phyloP scores from a whole-genome alignment of 2,888 invertebrate genomes.

The Megalurothrips usitatus region DNA sequence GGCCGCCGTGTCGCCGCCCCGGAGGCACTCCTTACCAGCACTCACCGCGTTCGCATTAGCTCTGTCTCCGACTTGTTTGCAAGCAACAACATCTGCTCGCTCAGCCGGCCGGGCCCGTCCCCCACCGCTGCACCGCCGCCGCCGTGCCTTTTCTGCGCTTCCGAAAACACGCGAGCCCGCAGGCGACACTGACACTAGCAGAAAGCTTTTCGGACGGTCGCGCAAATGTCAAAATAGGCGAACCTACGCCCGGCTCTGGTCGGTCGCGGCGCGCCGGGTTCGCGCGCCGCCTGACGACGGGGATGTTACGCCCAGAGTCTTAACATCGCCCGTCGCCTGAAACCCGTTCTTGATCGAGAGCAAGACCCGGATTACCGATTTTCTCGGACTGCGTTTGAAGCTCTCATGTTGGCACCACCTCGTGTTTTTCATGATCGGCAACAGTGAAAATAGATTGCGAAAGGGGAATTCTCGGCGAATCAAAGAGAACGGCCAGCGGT shows the following conservation, averaged over 20 bases:
- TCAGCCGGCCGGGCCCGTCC: too few relatives aligned
- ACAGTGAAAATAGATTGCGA: neutral
- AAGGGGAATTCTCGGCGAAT: neutral
- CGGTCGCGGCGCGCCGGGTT: too few relatives aligned
- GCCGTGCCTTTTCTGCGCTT: too few relatives aligned
- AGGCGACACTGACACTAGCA: neutral
- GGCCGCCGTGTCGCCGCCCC: too few relatives aligned
- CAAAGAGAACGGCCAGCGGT: neutral
- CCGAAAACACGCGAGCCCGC: too few relatives aligned
- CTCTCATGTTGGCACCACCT: neutral
- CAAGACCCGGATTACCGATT: neutral
- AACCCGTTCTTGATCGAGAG: too few relatives aligned
- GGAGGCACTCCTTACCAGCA: too few relatives aligned
- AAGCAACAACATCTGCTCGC: too few relatives aligned
- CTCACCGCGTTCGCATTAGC: too few relatives aligned
- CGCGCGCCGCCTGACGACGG: too few relatives aligned
- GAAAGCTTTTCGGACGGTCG: slow-evolving; percentile 6
- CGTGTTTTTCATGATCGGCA: slow-evolving; percentile 11
- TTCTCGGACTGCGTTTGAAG: neutral
- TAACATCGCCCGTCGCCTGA: neutral
- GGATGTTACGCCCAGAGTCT: neutral
- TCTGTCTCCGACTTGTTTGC: too few relatives aligned
- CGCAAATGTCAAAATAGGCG: neutral
- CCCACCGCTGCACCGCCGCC: too few relatives aligned
- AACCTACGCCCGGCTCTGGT: neutral